Percentiles rank a stretch among this genome's conserved stretches.
Evolutionary conservation across 1,140 invertebrate genomes (phyloP).

Genomic region (Aphis gossypii): DNA sequence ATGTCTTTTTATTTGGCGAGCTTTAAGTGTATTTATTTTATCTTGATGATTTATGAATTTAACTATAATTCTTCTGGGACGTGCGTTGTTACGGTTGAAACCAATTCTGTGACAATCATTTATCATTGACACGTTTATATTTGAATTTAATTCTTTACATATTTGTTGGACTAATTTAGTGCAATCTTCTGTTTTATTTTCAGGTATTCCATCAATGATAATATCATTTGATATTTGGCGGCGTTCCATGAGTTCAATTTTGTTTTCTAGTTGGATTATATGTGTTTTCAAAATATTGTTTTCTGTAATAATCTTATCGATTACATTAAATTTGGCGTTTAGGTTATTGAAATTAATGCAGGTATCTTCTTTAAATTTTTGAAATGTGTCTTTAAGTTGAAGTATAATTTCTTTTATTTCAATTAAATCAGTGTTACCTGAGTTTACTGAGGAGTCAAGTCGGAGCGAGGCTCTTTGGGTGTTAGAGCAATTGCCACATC

Average conservation of each 20-base stretch:
- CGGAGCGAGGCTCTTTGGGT: background rate
- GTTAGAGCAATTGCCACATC: background rate
- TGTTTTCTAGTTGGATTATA: too few relatives aligned
- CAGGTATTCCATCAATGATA: background rate
- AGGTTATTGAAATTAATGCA: background rate
- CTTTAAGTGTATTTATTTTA: too few relatives aligned
- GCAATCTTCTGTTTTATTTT: background rate
- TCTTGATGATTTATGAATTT: background rate
- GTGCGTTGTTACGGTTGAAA: background rate
- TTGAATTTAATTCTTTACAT: background rate
- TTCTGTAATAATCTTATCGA: too few relatives aligned
- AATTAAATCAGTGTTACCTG: background rate
- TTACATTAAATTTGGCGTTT: too few relatives aligned
- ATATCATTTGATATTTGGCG: background rate
- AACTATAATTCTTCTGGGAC: background rate
- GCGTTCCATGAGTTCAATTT: too few relatives aligned
- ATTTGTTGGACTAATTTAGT: background rate
- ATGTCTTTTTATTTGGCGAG: too few relatives aligned
- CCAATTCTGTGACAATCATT: background rate
- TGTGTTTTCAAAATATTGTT: too few relatives aligned
- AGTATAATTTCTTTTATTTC: background rate
- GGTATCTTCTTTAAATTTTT: background rate
- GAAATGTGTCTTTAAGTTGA: background rate
- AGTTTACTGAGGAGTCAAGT: too few relatives aligned
- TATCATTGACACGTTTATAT: background rate